Percentiles rank a stretch among this genome's conserved stretches.
Evolutionary conservation across 2,797 vertebrate species (phyloP).

Genomic region (Spheniscus humboldti): DNA sequence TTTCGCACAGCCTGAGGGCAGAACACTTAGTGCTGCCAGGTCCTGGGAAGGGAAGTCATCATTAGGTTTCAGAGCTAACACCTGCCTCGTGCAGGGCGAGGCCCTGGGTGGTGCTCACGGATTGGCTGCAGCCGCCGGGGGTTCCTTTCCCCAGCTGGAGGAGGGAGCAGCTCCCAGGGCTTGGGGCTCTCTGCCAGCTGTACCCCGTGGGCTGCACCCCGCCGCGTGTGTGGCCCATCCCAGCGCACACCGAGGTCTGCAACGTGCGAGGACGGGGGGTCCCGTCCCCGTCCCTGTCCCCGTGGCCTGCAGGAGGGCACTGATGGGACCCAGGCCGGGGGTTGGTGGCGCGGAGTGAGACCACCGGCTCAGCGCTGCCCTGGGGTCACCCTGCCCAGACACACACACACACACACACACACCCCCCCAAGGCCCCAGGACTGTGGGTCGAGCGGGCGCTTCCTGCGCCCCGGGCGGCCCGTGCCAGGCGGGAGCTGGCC

Average conservation of each 20-base stretch:
- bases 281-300: neutral
- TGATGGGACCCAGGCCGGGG: neutral
- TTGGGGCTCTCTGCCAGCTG: neutral
- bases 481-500: neutral
- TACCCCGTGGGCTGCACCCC: neutral
- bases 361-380: rapidly evolving
- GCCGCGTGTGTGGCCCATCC: rapidly evolving
- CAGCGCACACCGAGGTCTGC: rapidly evolving
- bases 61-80: neutral
- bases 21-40: rapidly evolving
- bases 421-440: neutral
- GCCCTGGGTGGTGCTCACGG: neutral
- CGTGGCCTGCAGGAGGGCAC: neutral
- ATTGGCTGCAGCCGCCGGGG: neutral
- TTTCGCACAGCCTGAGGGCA: rapidly evolving
- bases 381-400: rapidly evolving
- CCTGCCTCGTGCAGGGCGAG: neutral
- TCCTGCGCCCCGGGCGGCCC: rapidly evolving
- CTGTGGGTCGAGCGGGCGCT: rapidly evolving
- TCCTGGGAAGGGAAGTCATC: neutral
- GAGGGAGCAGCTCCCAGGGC: rapidly evolving
- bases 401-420: too few relatives aligned
- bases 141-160: neutral
- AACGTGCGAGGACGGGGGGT: rapidly evolving
- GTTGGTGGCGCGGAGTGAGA: neutral